Base-by-base conservation (phyloP, 2,113 vertebrate species). In the Perca schrenkii region DNA sequence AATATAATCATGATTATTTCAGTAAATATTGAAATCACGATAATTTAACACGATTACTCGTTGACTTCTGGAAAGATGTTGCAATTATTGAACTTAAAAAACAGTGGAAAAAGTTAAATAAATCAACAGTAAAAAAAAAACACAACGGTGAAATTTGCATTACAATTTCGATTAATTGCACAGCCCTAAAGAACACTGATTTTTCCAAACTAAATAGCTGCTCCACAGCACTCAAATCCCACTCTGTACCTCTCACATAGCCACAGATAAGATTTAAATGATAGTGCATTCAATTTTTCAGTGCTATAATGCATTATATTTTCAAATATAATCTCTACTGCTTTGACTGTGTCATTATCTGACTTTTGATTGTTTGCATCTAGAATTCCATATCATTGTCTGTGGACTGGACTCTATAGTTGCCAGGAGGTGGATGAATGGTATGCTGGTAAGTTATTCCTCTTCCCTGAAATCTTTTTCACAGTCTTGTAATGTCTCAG, bases 351-450 rank as follows among this genome's bases (percentile, higher is more conserved):
- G 52, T 31, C 3, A 17, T 53, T n/a, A 36, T 68, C 34, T 0
- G 53, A 62, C 6, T 43, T 63, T n/a, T 17, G 1, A 56, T 43
- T 80, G 17, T 82, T 31, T 83, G 73, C 25, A 19, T 63, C 57
- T 87, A 99, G 98, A 98, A 86, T 99, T 99, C 94, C 98, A 99
- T 90, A 97, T 99, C 71, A 97, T 99, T 87, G 97, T 99, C 14
- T 98, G 98, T 94, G 98, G 98, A n/a, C 92, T 99, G 89, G 98
- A 99, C 85, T 99, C 98, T 25, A 94, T 99, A 85, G 93, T 99
- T 91, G 97, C 98, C 89, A 96, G 98, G 94, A 96, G 98, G 89
- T 99, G 98, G 98, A 97, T 99, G 92, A 99, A 98, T 92, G 98
- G 98, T 79, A 98, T 99, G 98, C 95, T 99, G 97, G 97, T 99